phyloP scores from a whole-genome alignment of 2,797 vertebrate species.

The Channa striata region DNA sequence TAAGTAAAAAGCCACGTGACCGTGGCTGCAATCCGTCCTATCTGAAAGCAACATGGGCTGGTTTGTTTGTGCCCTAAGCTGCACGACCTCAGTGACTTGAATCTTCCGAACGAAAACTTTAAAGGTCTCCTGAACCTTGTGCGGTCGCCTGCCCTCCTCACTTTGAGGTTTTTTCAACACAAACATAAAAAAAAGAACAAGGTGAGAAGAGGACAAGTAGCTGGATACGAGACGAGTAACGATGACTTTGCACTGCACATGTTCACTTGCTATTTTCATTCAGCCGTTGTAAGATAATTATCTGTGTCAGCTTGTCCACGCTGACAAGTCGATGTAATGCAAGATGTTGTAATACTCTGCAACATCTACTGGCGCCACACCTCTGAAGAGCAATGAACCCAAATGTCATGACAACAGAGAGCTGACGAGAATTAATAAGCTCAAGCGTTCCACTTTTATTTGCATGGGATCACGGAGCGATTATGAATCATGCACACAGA shows the following conservation, averaged over 20 bases:
- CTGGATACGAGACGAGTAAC: too few relatives aligned
- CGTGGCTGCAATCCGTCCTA: neutral
- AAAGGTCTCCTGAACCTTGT: neutral
- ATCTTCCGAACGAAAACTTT: neutral
- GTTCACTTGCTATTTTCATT: slow-evolving; percentile 16
- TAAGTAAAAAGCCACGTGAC: neutral
- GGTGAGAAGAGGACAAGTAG: neutral
- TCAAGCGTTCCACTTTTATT: slow-evolving; percentile 52
- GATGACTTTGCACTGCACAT: neutral
- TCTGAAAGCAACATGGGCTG: neutral
- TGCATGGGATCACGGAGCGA: slow-evolving; percentile 34
- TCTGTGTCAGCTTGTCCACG: slow-evolving; percentile 35
- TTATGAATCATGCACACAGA: slow-evolving; percentile 62
- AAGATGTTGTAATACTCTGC: slow-evolving; percentile 61
- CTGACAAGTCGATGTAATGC: slow-evolving; percentile 37
- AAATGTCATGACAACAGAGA: slow-evolving; percentile 59
- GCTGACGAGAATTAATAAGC: slow-evolving; percentile 27
- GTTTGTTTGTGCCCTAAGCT: neutral
- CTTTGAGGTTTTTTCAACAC: neutral
- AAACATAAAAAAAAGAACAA: neutral
- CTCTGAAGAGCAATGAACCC: slow-evolving; percentile 17
- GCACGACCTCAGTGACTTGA: neutral
- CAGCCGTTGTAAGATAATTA: slow-evolving; percentile 28
- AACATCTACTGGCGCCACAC: slow-evolving; percentile 47
- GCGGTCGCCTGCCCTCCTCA: neutral